Evolutionary conservation across 2,888 invertebrate genomes (phyloP).

Genomic region (Gari tellinella): DNA sequence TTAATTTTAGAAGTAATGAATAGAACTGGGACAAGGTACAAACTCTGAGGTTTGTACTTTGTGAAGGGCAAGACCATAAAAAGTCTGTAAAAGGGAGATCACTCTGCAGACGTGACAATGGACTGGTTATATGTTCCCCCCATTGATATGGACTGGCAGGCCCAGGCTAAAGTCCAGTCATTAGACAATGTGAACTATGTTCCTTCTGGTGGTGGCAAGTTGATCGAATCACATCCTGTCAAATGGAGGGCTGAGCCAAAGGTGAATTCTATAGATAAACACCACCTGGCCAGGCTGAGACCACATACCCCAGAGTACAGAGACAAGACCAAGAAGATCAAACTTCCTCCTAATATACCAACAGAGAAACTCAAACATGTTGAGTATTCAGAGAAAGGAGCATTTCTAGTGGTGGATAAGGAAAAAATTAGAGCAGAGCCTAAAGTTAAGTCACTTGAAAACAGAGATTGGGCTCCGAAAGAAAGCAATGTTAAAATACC

Average conservation of each 20-base stretch:
- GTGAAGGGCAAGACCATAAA: no score
- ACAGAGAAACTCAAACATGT: constrained; percentile 71
- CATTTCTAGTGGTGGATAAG: constrained; percentile 49
- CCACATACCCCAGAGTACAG: constrained; percentile 30
- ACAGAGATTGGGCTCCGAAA: constrained; percentile 63
- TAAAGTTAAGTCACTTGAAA: constrained; percentile 68
- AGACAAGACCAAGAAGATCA: constrained; percentile 52
- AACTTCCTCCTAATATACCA: constrained; percentile 49
- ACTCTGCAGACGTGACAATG: constrained; percentile 22
- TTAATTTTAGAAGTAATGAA: no score
- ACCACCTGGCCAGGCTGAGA: constrained; percentile 44
- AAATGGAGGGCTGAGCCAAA: constrained; percentile 68
- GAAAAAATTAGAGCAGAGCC: constrained; percentile 48
- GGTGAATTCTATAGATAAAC: constrained; percentile 66
- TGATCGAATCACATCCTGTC: constrained; percentile 57
- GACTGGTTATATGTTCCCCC: constrained; percentile 65
- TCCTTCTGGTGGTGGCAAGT: constrained; percentile 86
- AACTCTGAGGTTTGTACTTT: no score
- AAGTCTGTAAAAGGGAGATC: no score
- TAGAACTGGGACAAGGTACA: no score
- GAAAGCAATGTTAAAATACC: constrained; percentile 64
- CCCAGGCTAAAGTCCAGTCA: constrained; percentile 88
- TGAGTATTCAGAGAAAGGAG: constrained; percentile 61
- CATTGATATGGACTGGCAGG: constrained; percentile 71
- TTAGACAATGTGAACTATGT: constrained; percentile 93